Evolutionary conservation across 1,140 invertebrate genomes (phyloP), one percentile per base, ranked within the genome.

Genomic region (Ylistrum balloti): DNA sequence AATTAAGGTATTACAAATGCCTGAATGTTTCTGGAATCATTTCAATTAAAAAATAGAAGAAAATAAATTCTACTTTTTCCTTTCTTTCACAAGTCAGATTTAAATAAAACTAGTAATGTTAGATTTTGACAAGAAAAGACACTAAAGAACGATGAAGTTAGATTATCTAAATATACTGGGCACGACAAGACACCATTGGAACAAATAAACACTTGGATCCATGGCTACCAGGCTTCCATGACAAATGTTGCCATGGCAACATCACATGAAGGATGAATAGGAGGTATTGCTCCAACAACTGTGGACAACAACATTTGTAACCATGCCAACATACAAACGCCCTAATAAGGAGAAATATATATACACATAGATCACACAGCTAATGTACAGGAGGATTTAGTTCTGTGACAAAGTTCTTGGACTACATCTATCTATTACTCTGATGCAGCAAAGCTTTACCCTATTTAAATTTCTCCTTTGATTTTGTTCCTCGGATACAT

Each of bases 221-320:
- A 74, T 74, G 56, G 56, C n/a, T 74, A n/a, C 56, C 20, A 74
- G 3, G 56, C 56, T 74, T 1, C 15, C 56, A 74, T 28, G 56
- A 74, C 56, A n/a, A 74, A 5, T 74, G 56, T 74, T 74, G 56
- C 56, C 56, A 74, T 74, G n/a, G 56, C 28, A n/a, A 74, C 28
- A 5, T 74, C 22, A 74, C 56, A 74, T 74, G 17, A n/a, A 74
- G 56, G 56, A 74, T 74, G 22, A n/a, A 74, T 28, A 28, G 56
- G 56, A 92, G 74, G 33, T 87, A 33, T 90, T 91, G 88, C 90
- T 74, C 33, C 34, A 13, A 88, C 87, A 35, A 88, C 28, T 11
- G 32, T 88, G 28, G 34, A 34, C 87, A 34, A 41, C 87, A 35
- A 41, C 41, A 41, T 20, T 17, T 88, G 87, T 28, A 32, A 34